Conservation (phyloP, 2,113 vertebrate species). For the Brachirus orientalis region DNA sequence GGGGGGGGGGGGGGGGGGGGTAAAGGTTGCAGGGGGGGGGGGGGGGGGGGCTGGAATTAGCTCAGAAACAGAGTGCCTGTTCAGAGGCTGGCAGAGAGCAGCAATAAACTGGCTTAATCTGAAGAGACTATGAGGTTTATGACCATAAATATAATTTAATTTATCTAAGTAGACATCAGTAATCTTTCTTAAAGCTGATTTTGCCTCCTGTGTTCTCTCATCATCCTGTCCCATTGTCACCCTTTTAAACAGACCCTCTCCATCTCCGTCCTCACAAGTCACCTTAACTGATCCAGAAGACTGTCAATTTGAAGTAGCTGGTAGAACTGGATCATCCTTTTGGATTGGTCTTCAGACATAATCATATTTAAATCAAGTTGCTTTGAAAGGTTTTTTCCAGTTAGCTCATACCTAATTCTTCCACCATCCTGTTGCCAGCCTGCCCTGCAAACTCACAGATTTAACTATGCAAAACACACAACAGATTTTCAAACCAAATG, state of each 20-base stretch:
- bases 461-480: no score
- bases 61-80: no score
- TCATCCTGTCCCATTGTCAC: constrained; percentile 12
- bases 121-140: no score
- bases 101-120: no score
- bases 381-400: constrained; percentile 7
- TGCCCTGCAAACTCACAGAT: background rate
- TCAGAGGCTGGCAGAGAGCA: no score
- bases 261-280: background rate
- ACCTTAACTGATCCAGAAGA: constrained; percentile 13
- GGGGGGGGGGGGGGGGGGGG: no score
- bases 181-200: constrained; percentile 17
- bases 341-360: constrained; percentile 11
- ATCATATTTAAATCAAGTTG: background rate
- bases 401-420: background rate
- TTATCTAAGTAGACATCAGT: no score
- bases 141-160: no score
- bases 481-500: no score
- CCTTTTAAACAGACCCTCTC: constrained; percentile 3
- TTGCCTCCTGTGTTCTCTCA: constrained; percentile 1
- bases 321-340: constrained; percentile 36
- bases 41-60: no score
- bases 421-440: background rate
- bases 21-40: no score
- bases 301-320: constrained; percentile 24